These are phyloP conservation scores for Torymus texanus DNA, from an alignment of 2,888 invertebrate species.

Conservation along the genomic window DNA sequence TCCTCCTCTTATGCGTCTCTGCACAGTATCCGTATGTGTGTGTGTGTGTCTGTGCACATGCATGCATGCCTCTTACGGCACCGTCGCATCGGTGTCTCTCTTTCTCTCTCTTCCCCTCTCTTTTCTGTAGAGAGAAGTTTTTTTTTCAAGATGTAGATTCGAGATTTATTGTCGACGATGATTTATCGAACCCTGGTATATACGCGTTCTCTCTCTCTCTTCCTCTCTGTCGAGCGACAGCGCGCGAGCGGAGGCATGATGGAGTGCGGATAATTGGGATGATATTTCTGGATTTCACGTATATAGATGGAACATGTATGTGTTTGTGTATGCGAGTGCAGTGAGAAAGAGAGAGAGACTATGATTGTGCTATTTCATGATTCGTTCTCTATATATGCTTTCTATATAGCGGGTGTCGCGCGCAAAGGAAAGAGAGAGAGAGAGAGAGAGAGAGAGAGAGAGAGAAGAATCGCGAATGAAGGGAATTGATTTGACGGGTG, in stretches of 20 bases:
- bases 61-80: constrained; percentile 24
- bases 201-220: background rate
- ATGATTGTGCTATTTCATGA: too few relatives aligned
- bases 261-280: constrained; percentile 22
- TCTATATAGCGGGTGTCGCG: too few relatives aligned
- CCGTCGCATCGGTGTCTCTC: constrained; percentile 26
- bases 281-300: too few relatives aligned
- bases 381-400: too few relatives aligned
- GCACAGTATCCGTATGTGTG: background rate
- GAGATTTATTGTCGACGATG: constrained; percentile 48
- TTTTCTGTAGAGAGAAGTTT: background rate
- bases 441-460: too few relatives aligned
- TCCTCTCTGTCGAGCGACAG: too few relatives aligned
- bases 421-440: too few relatives aligned
- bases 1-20: constrained; percentile 9
- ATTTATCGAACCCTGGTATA: constrained; percentile 42
- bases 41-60: constrained; percentile 9
- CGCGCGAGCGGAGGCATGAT: background rate
- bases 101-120: background rate
- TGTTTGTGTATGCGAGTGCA: too few relatives aligned
- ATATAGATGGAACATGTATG: too few relatives aligned
- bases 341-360: too few relatives aligned
- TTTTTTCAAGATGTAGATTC: constrained; percentile 34
- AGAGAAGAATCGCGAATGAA: background rate
- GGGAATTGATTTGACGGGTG: background rate